Percentiles rank a stretch among this genome's conserved stretches.
Evolutionary conservation across 2,113 vertebrate genomes (phyloP).

Genomic region (Triplophysa siluroides): DNA sequence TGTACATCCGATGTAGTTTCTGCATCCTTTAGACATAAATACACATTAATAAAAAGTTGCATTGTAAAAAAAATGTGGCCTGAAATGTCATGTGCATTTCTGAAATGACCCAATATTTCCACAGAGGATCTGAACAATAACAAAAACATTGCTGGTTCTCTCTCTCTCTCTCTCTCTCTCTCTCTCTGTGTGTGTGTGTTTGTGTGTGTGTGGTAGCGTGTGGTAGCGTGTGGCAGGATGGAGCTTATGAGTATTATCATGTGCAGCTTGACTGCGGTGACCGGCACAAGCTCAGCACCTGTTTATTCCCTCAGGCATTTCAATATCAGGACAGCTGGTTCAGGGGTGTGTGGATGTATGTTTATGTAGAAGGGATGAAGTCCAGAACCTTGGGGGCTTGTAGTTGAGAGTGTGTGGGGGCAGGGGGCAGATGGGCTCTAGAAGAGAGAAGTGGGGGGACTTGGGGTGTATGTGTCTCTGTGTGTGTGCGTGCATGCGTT

Average conservation of each 20-base stretch:
- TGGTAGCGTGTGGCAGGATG: constrained; percentile 55
- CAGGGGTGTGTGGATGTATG: constrained; percentile 62
- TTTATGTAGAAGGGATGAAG: constrained; percentile 62
- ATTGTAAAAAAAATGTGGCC: not conserved
- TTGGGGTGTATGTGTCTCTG: constrained; percentile 54
- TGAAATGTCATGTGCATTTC: not conserved
- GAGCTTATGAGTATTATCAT: constrained; percentile 61
- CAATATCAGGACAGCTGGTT: constrained; percentile 74
- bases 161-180: too few relatives aligned
- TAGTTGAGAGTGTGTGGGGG: constrained; percentile 63
- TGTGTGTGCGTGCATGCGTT: constrained; percentile 52
- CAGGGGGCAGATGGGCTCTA: constrained; percentile 73
- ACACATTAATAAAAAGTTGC: not conserved
- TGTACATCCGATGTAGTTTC: not conserved
- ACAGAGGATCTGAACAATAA: not conserved
- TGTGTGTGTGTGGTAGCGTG: constrained; percentile 12
- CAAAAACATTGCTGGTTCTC: not conserved
- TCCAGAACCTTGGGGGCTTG: constrained; percentile 52
- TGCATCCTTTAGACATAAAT: not conserved
- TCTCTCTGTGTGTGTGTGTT: not conserved
- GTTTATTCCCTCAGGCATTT: constrained; percentile 70
- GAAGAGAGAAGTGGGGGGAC: constrained; percentile 56
- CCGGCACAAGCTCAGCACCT: constrained; percentile 66
- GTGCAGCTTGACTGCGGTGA: constrained; percentile 63
- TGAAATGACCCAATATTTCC: not conserved